Conservation (phyloP, 2,797 vertebrate species). For the Limnodromus scolopaceus region DNA sequence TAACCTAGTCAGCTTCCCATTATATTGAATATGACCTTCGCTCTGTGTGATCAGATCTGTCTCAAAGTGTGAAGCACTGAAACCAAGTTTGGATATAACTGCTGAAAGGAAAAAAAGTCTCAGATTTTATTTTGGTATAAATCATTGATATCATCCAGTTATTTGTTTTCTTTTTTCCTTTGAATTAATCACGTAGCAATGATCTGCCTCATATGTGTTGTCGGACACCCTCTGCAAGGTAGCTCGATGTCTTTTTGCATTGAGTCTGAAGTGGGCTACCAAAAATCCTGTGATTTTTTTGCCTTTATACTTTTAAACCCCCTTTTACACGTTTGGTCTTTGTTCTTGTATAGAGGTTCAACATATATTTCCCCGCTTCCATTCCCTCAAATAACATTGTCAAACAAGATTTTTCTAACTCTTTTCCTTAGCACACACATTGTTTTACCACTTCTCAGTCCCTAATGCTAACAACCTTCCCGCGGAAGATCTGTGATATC, state of each 20-base stretch:
- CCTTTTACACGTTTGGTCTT: neutral
- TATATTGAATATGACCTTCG: neutral
- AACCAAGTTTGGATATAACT: neutral
- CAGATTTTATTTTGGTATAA: neutral
- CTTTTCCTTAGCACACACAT: neutral
- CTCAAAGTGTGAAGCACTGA: neutral
- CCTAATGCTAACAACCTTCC: neutral
- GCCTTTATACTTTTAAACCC: neutral
- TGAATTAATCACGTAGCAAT: neutral
- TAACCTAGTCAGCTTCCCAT: neutral
- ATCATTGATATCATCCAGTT: neutral
- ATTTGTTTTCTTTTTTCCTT: neutral
- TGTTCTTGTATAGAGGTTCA: neutral
- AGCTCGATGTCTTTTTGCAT: neutral
- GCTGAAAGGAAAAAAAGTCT: neutral
- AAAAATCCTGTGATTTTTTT: neutral
- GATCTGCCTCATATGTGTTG: neutral
- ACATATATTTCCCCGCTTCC: neutral
- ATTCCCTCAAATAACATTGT: neutral
- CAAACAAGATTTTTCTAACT: neutral
- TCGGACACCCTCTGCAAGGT: neutral
- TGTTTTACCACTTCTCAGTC: neutral
- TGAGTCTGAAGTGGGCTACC: neutral
- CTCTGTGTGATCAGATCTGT: neutral
- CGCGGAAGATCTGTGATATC: neutral